Evolutionary conservation across 1,140 invertebrate species (phyloP).

Genomic region (Drosophila mauritiana): DNA sequence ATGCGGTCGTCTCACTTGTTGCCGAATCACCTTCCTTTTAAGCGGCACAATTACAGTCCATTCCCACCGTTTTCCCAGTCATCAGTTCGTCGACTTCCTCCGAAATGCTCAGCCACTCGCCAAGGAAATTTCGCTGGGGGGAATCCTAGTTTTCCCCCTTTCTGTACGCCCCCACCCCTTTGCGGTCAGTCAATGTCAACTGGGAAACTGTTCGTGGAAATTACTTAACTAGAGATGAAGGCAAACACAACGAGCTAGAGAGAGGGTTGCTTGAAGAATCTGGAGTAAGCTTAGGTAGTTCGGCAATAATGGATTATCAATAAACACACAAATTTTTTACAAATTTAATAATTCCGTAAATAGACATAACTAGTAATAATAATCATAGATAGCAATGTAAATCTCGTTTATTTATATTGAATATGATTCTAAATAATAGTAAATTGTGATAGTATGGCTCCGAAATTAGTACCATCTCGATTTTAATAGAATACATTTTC

Average conservation of each 20-base stretch:
- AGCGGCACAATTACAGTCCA: slow-evolving; percentile 1
- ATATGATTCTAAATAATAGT: too few species aligned
- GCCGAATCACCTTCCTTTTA: slow-evolving; percentile 38
- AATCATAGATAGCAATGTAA: too few species aligned
- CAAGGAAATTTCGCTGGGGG: not conserved
- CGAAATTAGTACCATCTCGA: too few species aligned
- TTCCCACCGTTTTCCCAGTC: not conserved
- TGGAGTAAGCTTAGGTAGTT: not conserved
- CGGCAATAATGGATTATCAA: not conserved
- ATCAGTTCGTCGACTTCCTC: not conserved
- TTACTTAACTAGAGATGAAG: slow-evolving; percentile 42
- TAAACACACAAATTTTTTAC: not conserved
- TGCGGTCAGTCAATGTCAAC: slow-evolving; percentile 44
- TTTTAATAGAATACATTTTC: not conserved
- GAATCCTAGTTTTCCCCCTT: slow-evolving; percentile 7
- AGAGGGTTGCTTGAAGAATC: slow-evolving; percentile 28
- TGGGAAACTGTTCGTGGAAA: slow-evolving; percentile 33
- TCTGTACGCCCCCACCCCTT: not conserved
- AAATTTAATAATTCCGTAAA: too few species aligned
- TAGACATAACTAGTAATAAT: too few species aligned
- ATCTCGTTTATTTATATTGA: too few species aligned
- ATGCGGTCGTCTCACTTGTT: slow-evolving; percentile 78
- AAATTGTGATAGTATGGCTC: too few species aligned
- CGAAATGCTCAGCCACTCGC: slow-evolving; percentile 1
- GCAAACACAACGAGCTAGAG: slow-evolving; percentile 21